Conservation (phyloP, 1,140 invertebrate species). For the Reticulitermes speratus region DNA sequence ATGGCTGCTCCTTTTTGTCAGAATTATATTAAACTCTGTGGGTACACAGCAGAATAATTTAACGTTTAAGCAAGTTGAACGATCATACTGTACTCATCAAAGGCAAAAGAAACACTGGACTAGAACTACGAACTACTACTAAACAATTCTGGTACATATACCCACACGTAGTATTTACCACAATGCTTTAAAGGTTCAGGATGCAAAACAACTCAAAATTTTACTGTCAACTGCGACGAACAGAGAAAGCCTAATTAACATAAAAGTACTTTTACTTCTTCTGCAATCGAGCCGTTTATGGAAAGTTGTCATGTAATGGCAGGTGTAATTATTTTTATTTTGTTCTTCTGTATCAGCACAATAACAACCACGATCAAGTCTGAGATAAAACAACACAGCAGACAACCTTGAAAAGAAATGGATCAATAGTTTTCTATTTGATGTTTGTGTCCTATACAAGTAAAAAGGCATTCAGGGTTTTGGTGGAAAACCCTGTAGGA, state of each 20-base stretch:
- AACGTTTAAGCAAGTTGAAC: no score
- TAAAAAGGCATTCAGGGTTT: no score
- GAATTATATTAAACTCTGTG: no score
- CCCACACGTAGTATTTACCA: no score
- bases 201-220: neutral
- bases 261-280: neutral
- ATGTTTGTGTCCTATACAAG: no score
- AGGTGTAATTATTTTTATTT: neutral
- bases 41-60: no score
- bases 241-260: neutral
- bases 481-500: no score
- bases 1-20: no score
- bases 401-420: neutral
- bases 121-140: no score
- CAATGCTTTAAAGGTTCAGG: neutral
- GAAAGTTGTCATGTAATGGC: neutral
- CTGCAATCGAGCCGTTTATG: neutral
- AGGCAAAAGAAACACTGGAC: no score
- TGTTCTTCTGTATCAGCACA: neutral
- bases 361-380: neutral
- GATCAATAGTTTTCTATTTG: neutral
- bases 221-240: neutral
- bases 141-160: no score
- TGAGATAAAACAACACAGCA: neutral
- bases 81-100: no score